phyloP scores from a whole-genome alignment of 2,113 vertebrate species.

The Mesoclemmys tuberculata region DNA sequence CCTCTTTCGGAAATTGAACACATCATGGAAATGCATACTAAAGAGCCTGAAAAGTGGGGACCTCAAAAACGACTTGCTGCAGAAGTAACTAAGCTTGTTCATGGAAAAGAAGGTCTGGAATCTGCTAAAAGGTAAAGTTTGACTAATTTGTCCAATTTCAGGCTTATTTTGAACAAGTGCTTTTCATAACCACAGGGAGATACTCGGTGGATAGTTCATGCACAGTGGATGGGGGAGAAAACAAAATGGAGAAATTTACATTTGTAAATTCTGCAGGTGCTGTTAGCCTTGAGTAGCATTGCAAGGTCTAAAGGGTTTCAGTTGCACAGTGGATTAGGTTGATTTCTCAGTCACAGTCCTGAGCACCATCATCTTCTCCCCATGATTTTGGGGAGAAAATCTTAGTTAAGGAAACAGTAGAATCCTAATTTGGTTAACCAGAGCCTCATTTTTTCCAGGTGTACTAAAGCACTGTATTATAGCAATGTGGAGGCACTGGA shows the following conservation, averaged over 20 bases:
- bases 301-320: neutral
- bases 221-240: too few species aligned
- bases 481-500: slow-evolving; percentile 87
- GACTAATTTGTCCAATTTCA: neutral
- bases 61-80: slow-evolving; percentile 94
- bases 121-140: slow-evolving; percentile 91
- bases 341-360: neutral
- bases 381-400: neutral
- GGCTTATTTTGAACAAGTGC: neutral
- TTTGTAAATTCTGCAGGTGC: too few species aligned
- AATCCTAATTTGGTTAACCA: neutral
- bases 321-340: neutral
- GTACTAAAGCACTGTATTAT: slow-evolving; percentile 89
- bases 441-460: slow-evolving; percentile 76
- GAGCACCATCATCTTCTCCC: too few species aligned
- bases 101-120: slow-evolving; percentile 92
- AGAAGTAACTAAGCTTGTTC: slow-evolving; percentile 96
- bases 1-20: slow-evolving; percentile 89
- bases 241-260: neutral
- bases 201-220: neutral
- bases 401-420: neutral
- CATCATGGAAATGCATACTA: slow-evolving; percentile 89
- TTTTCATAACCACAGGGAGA: neutral
- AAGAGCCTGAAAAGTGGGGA: slow-evolving; percentile 87
- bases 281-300: neutral